Percentiles rank a stretch among this genome's conserved stretches.
phyloP scores from a whole-genome alignment of 2,797 vertebrate species.

The Aldrovandia affinis region DNA sequence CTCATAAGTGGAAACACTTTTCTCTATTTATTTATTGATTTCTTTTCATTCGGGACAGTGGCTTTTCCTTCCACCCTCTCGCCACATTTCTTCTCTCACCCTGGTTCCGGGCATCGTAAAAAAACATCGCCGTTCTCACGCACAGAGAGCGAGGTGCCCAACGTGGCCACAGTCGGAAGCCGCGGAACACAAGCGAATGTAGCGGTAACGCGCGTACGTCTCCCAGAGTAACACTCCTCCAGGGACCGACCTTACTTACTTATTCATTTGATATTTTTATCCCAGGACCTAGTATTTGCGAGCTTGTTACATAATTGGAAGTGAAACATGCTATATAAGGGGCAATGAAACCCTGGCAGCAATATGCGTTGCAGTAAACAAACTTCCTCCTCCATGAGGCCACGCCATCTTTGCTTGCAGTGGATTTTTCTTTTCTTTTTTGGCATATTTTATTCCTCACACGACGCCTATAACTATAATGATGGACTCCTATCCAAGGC shows the following conservation, averaged over 20 bases:
- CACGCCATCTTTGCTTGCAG: not conserved
- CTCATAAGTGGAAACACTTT: constrained; percentile 33
- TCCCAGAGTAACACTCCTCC: constrained; percentile 57
- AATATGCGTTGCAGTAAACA: constrained; percentile 1
- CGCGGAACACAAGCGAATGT: constrained; percentile 24
- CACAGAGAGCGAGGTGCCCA: constrained; percentile 23
- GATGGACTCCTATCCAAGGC: not conserved
- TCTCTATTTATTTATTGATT: constrained; percentile 42
- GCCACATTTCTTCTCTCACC: not conserved
- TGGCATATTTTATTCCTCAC: constrained; percentile 3
- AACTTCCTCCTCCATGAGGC: constrained; percentile 6
- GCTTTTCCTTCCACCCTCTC: not conserved
- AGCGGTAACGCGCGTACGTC: constrained; percentile 48
- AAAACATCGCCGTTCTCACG: not conserved
- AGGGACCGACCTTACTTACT: constrained; percentile 60
- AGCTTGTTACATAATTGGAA: constrained; percentile 61
- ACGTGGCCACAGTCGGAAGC: not conserved
- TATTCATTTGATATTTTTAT: constrained; percentile 77
- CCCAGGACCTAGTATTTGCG: constrained; percentile 61
- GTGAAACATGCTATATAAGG: constrained; percentile 53
- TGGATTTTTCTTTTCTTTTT: not conserved
- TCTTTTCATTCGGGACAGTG: constrained; percentile 14
- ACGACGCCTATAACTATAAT: not conserved
- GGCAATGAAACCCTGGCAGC: constrained; percentile 25
- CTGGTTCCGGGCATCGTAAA: not conserved